Percentiles rank a stretch among this genome's conserved stretches.
phyloP scores from a whole-genome alignment of 2,888 invertebrate genomes.

The Hyalella azteca region DNA sequence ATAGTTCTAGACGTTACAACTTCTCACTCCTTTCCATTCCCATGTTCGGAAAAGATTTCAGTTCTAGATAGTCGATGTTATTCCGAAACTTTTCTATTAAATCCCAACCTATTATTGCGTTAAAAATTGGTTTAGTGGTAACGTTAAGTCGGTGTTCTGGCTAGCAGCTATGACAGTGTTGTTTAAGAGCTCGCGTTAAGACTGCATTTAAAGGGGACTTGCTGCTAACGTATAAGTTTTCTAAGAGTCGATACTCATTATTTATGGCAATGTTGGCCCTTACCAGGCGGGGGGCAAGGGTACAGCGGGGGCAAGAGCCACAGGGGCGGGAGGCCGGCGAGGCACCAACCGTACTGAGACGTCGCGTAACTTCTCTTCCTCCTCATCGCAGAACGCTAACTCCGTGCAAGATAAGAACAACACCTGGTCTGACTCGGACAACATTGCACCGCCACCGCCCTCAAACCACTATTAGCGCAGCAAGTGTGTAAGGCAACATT shows the following conservation, averaged over 20 bases:
- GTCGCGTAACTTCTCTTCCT: constrained; percentile 12
- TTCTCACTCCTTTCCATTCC: constrained; percentile 36
- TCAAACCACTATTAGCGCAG: constrained; percentile 30
- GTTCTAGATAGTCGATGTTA: constrained; percentile 28
- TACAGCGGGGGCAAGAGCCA: constrained; percentile 59
- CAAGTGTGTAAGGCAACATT: constrained; percentile 29
- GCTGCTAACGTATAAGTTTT: constrained; percentile 2
- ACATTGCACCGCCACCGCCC: constrained; percentile 32
- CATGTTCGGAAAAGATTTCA: constrained; percentile 2
- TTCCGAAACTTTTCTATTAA: neutral
- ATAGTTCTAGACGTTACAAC: constrained; percentile 36
- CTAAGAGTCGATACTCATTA: constrained; percentile 48
- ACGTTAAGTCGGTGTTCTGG: constrained; percentile 27
- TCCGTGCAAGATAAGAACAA: constrained; percentile 6
- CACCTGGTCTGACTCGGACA: constrained; percentile 12
- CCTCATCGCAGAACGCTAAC: constrained; percentile 33
- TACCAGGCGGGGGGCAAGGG: constrained; percentile 58
- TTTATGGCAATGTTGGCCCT: constrained; percentile 58
- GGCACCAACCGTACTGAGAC: constrained; percentile 58
- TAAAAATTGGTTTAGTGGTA: constrained; percentile 23
- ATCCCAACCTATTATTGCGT: neutral
- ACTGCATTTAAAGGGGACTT: constrained; percentile 3
- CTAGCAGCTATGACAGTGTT: constrained; percentile 29
- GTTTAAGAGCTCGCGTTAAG: constrained; percentile 1
- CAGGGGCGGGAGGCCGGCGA: constrained; percentile 58